Base-by-base conservation (phyloP, 2,888 invertebrate genomes). In the Uropetala carovei region DNA sequence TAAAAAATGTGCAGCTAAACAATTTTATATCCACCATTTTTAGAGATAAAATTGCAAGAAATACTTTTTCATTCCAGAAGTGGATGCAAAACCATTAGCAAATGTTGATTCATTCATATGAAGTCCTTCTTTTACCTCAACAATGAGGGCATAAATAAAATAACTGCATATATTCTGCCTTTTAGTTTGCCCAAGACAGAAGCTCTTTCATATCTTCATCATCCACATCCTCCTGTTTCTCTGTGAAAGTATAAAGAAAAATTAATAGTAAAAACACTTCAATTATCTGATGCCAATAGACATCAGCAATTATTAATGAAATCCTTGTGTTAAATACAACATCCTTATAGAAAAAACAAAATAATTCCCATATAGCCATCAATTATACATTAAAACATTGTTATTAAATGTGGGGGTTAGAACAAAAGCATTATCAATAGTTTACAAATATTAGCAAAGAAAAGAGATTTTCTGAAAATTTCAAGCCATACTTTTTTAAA, bases 121-220 rank as follows among this genome's bases (percentile, higher is more conserved):
- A 89, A 89, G 89, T 64, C 43, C 89, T 64, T 64, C 18, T n/a
- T n/a, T 86, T 89, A 7, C 89, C 89, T 64, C 68, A 56, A 30
- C 16, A n/a, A 27, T 60, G 60, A 64, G 83, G 83, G n/a, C 18
- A 57, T 64, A 89, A 89, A 89, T 89, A 64, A 89, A 64, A 89
- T 64, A 64, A 64, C 64, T 59, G 43, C 43, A 43, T 43, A 43
- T 43, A 75, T 59, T 64, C 30, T 68, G n/a, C 86, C 64, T 43
- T 94, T 96, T 97, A 97, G 94, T 97, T 97, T 93, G 97, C 97
- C 97, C 97, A 98, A 57, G 96, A 96, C 94, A 97, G 96, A 93
- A 98, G 95, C 95, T 97, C 97, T 94, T 97, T 97, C 96, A 98
- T 96, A 94, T 97, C 97, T 92, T 97, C 97, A 94, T 98, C 97